phyloP scores from a whole-genome alignment of 2,113 vertebrate genomes.

The Himantopus leucocephalus region DNA sequence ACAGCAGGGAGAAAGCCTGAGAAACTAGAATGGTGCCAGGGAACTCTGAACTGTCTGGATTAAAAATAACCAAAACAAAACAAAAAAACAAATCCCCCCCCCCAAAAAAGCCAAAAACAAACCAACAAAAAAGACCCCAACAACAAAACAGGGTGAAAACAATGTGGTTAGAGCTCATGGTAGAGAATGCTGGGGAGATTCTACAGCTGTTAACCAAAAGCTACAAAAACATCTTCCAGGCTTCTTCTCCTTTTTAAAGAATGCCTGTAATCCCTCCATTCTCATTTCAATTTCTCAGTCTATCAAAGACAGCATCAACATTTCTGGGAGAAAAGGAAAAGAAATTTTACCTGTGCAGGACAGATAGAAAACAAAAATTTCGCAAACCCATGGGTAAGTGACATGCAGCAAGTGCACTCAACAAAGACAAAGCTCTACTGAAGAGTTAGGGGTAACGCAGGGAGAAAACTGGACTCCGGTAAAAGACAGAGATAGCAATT shows the following conservation, averaged over 20 bases:
- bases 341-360: neutral
- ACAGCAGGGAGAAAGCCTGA: neutral
- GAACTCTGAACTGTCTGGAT: neutral
- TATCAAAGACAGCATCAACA: neutral
- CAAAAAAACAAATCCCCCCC: too few species aligned
- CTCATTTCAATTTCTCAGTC: neutral
- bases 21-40: neutral
- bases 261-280: neutral
- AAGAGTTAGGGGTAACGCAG: accelerated
- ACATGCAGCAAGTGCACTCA: neutral
- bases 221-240: neutral
- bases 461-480: accelerated
- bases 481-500: neutral
- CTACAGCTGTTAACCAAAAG: neutral
- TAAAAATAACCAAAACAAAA: too few species aligned
- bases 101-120: neutral
- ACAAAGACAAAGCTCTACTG: neutral
- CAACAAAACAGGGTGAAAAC: neutral
- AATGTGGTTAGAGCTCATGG: neutral
- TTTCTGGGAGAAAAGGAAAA: neutral
- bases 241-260: neutral
- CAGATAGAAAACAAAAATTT: neutral
- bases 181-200: neutral
- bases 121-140: too few species aligned
- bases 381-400: neutral